Evolutionary conservation across 1,140 invertebrate species (phyloP).

Genomic region (Aphelinus atriplicis): DNA sequence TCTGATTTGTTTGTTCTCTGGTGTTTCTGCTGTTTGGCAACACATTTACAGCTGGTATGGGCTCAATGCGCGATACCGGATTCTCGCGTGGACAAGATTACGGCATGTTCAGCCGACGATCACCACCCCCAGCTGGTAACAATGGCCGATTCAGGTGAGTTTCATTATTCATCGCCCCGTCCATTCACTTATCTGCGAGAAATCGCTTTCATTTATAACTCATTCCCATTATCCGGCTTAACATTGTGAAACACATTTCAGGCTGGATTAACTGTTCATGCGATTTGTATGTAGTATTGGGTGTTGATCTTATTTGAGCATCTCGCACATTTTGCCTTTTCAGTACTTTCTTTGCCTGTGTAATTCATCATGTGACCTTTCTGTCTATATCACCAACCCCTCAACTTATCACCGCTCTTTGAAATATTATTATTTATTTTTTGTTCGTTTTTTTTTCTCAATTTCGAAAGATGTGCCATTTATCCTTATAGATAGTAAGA

Average conservation of each 20-base stretch:
- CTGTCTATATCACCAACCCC: conserved; percentile 6
- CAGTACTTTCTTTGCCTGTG: conserved; percentile 19
- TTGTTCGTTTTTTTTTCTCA: conserved; percentile 6
- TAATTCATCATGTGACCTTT: conserved; percentile 17
- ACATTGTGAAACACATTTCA: conserved; percentile 59
- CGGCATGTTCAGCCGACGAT: conserved; percentile 84
- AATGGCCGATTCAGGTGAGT: conserved; percentile 68
- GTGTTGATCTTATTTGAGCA: conserved; percentile 46
- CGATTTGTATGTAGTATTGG: conserved; percentile 58
- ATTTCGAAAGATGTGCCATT: conserved; percentile 15
- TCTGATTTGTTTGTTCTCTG: not conserved
- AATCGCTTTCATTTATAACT: conserved; percentile 38
- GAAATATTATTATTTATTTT: not conserved
- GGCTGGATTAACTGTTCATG: conserved; percentile 62
- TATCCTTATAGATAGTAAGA: conserved; percentile 23
- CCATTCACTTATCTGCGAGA: conserved; percentile 3
- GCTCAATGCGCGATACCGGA: conserved; percentile 67
- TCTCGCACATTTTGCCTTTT: conserved; percentile 27
- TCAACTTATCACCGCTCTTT: not conserved
- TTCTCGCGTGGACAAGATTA: conserved; percentile 69
- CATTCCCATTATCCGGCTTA: conserved; percentile 57
- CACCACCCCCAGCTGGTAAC: conserved; percentile 71
- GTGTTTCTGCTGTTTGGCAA: not conserved
- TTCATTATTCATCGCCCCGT: conserved; percentile 12
- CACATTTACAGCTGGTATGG: conserved; percentile 64